phyloP scores from a whole-genome alignment of 64 coral and sea anemone species.

The Acropora yongei region DNA sequence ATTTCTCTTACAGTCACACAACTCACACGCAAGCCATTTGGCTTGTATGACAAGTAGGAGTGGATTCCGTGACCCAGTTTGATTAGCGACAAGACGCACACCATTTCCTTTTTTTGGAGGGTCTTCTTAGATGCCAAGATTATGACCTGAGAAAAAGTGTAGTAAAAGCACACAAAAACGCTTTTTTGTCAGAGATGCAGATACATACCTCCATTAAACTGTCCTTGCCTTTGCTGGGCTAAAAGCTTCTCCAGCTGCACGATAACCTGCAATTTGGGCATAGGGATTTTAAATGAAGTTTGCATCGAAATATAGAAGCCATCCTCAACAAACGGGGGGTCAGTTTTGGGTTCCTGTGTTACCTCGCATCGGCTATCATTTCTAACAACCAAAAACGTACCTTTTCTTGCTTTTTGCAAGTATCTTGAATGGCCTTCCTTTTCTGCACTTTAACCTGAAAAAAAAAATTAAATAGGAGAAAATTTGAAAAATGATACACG shows the following conservation, averaged over 20 bases:
- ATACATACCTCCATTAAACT: constrained; percentile 47
- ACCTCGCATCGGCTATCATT: too few relatives aligned
- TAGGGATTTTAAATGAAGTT: too few relatives aligned
- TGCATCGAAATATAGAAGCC: not conserved
- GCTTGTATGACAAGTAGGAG: too few relatives aligned
- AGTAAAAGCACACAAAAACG: not conserved
- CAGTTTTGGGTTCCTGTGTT: too few relatives aligned
- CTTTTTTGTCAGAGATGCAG: not conserved
- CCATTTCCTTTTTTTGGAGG: too few relatives aligned
- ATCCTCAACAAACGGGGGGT: too few relatives aligned
- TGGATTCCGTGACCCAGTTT: too few relatives aligned
- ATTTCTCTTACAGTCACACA: too few relatives aligned
- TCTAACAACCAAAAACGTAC: not conserved
- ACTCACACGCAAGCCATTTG: too few relatives aligned
- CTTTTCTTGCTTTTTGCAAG: constrained; percentile 93
- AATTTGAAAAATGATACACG: not conserved
- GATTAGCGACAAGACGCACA: too few relatives aligned
- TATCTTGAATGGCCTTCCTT: constrained; percentile 80
- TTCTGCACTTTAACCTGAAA: constrained; percentile 75
- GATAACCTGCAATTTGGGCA: constrained; percentile 57
- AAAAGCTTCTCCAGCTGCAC: constrained; percentile 84
- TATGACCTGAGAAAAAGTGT: too few relatives aligned
- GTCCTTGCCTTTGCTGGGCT: constrained; percentile 49
- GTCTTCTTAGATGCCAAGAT: too few relatives aligned
- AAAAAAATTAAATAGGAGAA: not conserved